Percentiles rank a stretch among this genome's conserved stretches.
phyloP scores from a whole-genome alignment of 1,140 invertebrate genomes.

The Eufriesea mexicana region DNA sequence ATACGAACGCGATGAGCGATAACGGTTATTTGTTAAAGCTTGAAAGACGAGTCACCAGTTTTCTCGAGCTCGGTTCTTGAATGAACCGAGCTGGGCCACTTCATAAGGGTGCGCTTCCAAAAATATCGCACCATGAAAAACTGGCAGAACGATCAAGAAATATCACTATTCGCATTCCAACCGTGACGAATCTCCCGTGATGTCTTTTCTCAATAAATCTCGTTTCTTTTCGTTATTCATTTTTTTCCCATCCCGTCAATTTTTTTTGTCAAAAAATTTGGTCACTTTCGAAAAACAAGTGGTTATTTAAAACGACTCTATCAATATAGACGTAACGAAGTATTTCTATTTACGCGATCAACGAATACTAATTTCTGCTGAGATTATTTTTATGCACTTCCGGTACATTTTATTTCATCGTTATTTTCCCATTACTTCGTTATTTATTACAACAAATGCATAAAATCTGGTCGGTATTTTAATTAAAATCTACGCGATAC shows the following conservation, averaged over 20 bases:
- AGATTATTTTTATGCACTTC: too few relatives aligned
- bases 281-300: too few relatives aligned
- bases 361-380: too few relatives aligned
- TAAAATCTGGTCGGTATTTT: too few relatives aligned
- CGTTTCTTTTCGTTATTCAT: neutral
- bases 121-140: conserved; percentile 26
- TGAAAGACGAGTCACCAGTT: neutral
- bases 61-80: neutral
- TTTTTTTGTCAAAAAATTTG: too few relatives aligned
- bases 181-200: neutral
- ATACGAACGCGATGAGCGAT: too few relatives aligned
- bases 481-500: neutral
- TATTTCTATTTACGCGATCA: too few relatives aligned
- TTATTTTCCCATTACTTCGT: too few relatives aligned
- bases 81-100: conserved; percentile 21
- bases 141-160: conserved; percentile 18
- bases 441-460: too few relatives aligned
- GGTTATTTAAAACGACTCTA: too few relatives aligned
- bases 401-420: too few relatives aligned
- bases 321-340: too few relatives aligned
- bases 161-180: conserved; percentile 20
- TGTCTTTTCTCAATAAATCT: neutral
- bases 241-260: neutral
- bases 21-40: neutral
- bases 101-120: conserved; percentile 14